Conservation (phyloP, 2,888 invertebrate species). For the Galerucella nymphaeae region DNA sequence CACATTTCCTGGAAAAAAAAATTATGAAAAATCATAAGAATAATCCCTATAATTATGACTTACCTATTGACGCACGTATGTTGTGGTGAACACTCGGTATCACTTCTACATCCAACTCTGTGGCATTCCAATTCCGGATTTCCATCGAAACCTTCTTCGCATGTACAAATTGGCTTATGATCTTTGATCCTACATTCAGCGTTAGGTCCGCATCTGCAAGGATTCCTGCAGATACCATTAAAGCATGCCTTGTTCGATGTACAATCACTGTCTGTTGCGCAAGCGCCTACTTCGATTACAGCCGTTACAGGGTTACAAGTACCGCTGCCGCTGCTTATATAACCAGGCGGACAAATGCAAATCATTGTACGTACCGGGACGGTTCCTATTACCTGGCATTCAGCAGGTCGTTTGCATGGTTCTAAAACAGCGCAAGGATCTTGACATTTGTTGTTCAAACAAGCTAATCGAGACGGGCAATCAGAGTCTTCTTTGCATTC, state of each 20-base stretch:
- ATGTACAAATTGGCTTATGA: slow-evolving; percentile 90
- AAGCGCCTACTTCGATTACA: slow-evolving; percentile 71
- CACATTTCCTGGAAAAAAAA: slow-evolving; percentile 69
- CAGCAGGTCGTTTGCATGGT: slow-evolving; percentile 84
- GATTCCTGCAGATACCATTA: slow-evolving; percentile 82
- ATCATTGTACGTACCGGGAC: slow-evolving; percentile 89
- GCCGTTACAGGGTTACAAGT: slow-evolving; percentile 81
- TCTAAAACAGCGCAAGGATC: slow-evolving; percentile 83
- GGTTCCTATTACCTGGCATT: slow-evolving; percentile 84
- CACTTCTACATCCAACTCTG: slow-evolving; percentile 77
- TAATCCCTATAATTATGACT: background rate
- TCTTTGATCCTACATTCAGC: slow-evolving; percentile 86
- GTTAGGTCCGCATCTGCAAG: slow-evolving; percentile 87
- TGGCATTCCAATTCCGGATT: slow-evolving; percentile 86
- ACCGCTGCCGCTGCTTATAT: slow-evolving; percentile 84
- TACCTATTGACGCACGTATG: slow-evolving; percentile 83
- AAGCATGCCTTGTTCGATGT: slow-evolving; percentile 82
- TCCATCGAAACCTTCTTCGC: slow-evolving; percentile 81
- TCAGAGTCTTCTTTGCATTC: slow-evolving; percentile 86
- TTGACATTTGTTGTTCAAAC: slow-evolving; percentile 83
- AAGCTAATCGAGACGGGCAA: slow-evolving; percentile 83
- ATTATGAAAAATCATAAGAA: background rate
- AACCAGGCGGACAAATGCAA: slow-evolving; percentile 90
- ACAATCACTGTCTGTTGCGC: slow-evolving; percentile 83
- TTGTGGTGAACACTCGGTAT: slow-evolving; percentile 83